Conservation (phyloP, 53 echinoderm and acorn worm species). For the Holothuria scabra region DNA sequence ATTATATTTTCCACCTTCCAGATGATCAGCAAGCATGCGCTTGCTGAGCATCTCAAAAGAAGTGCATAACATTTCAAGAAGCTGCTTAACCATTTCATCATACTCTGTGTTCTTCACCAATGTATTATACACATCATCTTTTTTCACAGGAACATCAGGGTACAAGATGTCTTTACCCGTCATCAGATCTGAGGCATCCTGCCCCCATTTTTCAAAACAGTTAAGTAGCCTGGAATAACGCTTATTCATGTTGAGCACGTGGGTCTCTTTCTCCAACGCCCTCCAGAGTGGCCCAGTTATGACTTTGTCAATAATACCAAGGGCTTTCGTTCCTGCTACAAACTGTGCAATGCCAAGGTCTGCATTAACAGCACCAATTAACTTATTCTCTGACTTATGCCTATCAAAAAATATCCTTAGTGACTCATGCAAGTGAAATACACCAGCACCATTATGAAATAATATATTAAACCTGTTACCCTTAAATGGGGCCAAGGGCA, state of each 20-base stretch:
- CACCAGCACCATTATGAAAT: slow-evolving; percentile 69
- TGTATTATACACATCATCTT: slow-evolving; percentile 42
- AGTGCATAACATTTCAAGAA: slow-evolving; percentile 51
- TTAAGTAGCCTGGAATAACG: slow-evolving; percentile 47
- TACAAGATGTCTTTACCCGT: slow-evolving; percentile 48
- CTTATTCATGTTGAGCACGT: slow-evolving; percentile 1
- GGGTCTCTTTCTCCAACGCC: too few species aligned
- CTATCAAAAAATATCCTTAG: slow-evolving; percentile 35
- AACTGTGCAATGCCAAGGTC: slow-evolving; percentile 62
- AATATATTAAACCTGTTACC: too few species aligned
- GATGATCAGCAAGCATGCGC: slow-evolving; percentile 51
- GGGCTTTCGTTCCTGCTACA: slow-evolving; percentile 54
- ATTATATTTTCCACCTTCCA: slow-evolving; percentile 38
- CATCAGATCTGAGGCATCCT: slow-evolving; percentile 55
- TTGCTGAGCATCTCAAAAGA: too few species aligned
- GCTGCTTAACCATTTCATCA: slow-evolving; percentile 45
- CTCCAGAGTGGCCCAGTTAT: slow-evolving; percentile 70
- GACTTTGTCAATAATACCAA: slow-evolving; percentile 69
- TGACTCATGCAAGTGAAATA: too few species aligned
- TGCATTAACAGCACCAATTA: slow-evolving; percentile 60
- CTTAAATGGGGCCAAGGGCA: slow-evolving; percentile 62
- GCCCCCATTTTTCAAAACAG: slow-evolving; percentile 52
- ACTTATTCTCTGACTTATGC: too few species aligned
- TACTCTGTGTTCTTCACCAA: slow-evolving; percentile 46
- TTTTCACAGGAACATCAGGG: slow-evolving; percentile 50